phyloP scores from a whole-genome alignment of 2,888 invertebrate species.

The Galeruca laticollis region DNA sequence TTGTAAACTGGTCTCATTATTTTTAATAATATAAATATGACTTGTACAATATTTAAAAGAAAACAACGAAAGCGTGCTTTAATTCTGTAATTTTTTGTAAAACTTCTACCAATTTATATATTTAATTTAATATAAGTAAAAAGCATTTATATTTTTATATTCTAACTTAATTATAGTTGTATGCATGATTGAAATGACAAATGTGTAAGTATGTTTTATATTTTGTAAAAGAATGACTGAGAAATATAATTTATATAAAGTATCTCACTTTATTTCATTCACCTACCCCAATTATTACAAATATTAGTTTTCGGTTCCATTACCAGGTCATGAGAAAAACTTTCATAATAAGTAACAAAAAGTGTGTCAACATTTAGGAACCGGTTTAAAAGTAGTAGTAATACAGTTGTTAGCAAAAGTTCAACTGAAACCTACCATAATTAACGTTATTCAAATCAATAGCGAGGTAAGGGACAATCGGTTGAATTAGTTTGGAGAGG shows the following conservation, averaged over 20 bases:
- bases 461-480: neutral
- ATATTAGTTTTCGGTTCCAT: too few species aligned
- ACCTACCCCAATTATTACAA: neutral
- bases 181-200: conserved; percentile 27
- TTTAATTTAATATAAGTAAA: conserved; percentile 10
- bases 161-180: conserved; percentile 22
- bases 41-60: neutral
- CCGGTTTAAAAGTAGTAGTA: too few species aligned
- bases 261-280: neutral
- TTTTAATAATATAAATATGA: neutral
- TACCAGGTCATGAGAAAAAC: too few species aligned
- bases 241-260: conserved; percentile 38
- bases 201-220: conserved; percentile 48
- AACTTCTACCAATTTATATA: neutral
- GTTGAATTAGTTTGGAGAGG: too few species aligned
- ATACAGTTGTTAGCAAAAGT: too few species aligned
- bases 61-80: neutral
- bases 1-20: neutral
- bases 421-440: too few species aligned
- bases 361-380: too few species aligned
- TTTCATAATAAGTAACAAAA: too few species aligned
- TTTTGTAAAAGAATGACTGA: conserved; percentile 52
- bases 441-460: too few species aligned
- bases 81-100: neutral
- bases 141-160: conserved; percentile 30